Base-by-base conservation (phyloP, 2,797 vertebrate genomes). In the Microhierax caerulescens region DNA sequence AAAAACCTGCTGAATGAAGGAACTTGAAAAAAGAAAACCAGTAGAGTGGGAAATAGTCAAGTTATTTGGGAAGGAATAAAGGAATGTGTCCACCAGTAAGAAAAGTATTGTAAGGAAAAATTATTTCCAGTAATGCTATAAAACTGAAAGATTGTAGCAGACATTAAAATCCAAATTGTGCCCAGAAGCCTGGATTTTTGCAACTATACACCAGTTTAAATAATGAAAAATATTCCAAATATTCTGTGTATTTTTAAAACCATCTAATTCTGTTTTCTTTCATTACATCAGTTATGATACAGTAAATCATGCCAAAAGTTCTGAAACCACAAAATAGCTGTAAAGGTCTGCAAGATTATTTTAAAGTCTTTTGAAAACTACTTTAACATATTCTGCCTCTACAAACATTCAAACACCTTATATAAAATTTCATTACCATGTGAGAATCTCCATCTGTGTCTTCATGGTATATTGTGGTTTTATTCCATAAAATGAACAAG, bases 201-300 rank as follows among this genome's bases (percentile, higher is more conserved):
- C 73, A 95, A 70, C 70, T 67, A 69, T 81, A 95, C 93, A 96
- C 65, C 69, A 81, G 36, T 76, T 84, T 61, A 93, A 86, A 88
- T 61, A 94, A 57, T 60, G 23, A 96, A 90, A 96, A 97, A 86
- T 92, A 96, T 94, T 94, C 21, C 36, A 97, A 96, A 86, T 79
- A 93, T 95, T 94, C 61, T 56, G n/a, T 88, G 39, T 73, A 84
- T 95, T 97, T 96, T 95, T 90, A 91, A 92, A 97, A 94, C 68
- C 69, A 93, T 91, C 85, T 93, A 13, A 54, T 73, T 94, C 65
- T 85, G 43, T 73, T 95, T 94, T 95, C 54, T 83, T 96, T 92
- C 75, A 93, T 93, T 93, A 90, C 79, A 78, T 51, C 39, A 88
- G 87, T 84, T 92, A 95, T n/a, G 59, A 64, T 68, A 78, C 15